Evolutionary conservation across 2,113 vertebrate genomes (phyloP).

Genomic region (Alligator mississippiensis): DNA sequence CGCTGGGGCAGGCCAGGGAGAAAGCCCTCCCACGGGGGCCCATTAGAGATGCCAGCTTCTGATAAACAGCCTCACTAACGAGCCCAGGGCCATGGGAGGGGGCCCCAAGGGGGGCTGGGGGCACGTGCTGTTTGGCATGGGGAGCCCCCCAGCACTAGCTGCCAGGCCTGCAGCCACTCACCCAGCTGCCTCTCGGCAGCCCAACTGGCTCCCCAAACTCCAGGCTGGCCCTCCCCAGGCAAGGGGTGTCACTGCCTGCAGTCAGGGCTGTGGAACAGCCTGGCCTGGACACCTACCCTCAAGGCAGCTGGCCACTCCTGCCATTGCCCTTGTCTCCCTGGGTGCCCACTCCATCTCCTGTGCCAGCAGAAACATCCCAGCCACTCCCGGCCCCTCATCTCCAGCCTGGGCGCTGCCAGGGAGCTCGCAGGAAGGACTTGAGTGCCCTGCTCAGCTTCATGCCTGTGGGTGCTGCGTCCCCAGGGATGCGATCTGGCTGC

Average conservation of each 20-base stretch:
- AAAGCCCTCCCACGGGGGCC: neutral
- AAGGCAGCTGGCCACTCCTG: too few species aligned
- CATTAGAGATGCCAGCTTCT: neutral
- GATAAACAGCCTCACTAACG: slow-evolving; percentile 48
- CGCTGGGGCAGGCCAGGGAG: neutral
- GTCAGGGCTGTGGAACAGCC: too few species aligned
- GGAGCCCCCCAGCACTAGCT: neutral
- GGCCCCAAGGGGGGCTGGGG: neutral
- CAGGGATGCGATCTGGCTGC: neutral
- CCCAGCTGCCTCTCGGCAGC: accelerated
- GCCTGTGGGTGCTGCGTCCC: neutral
- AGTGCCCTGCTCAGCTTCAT: accelerated
- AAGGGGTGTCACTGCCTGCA: too few species aligned
- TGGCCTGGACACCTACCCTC: too few species aligned
- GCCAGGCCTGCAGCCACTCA: neutral
- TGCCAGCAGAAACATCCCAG: too few species aligned
- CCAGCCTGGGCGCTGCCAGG: neutral
- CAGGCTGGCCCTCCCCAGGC: too few species aligned
- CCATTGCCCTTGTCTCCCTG: too few species aligned
- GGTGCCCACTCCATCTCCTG: too few species aligned
- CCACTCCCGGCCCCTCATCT: neutral
- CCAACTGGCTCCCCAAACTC: too few species aligned
- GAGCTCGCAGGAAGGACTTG: accelerated
- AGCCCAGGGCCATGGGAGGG: accelerated
- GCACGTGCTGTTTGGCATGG: neutral